Conservation (phyloP, 2,113 vertebrate species). For the Cathartes aura region DNA sequence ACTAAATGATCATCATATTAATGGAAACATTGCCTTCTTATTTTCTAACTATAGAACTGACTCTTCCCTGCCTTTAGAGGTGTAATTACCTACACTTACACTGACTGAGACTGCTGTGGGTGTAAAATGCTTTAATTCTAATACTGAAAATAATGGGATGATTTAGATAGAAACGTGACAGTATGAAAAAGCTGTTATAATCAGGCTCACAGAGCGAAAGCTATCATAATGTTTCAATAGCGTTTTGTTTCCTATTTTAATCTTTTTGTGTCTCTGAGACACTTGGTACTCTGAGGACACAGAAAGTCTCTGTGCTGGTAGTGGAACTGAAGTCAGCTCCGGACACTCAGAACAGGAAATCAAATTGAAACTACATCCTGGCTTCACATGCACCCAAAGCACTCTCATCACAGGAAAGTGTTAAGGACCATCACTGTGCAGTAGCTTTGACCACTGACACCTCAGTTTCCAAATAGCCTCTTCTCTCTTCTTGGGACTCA, state of each 20-base stretch:
- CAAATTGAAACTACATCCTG: constrained; percentile 12
- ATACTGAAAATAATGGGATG: not conserved
- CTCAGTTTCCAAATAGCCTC: not conserved
- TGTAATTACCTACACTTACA: not conserved
- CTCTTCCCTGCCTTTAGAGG: not conserved
- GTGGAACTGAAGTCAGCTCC: not conserved
- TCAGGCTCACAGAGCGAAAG: not conserved
- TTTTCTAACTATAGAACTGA: not conserved
- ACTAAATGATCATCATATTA: not conserved
- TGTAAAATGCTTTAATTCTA: not conserved
- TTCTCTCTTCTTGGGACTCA: not conserved
- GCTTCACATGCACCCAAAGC: not conserved
- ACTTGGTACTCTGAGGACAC: not conserved
- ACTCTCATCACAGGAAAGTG: not conserved
- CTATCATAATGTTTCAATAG: not conserved
- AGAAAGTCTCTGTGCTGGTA: not conserved
- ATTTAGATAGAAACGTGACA: not conserved
- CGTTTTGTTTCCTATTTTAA: not conserved
- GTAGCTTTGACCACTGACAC: not conserved
- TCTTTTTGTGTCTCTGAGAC: not conserved
- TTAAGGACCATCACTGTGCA: not conserved
- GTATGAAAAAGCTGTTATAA: not conserved
- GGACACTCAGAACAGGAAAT: not conserved
- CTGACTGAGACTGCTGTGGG: not conserved
- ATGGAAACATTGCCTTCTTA: not conserved